phyloP scores from a whole-genome alignment of 2,888 invertebrate species.

The Ecliptopera silaceata region DNA sequence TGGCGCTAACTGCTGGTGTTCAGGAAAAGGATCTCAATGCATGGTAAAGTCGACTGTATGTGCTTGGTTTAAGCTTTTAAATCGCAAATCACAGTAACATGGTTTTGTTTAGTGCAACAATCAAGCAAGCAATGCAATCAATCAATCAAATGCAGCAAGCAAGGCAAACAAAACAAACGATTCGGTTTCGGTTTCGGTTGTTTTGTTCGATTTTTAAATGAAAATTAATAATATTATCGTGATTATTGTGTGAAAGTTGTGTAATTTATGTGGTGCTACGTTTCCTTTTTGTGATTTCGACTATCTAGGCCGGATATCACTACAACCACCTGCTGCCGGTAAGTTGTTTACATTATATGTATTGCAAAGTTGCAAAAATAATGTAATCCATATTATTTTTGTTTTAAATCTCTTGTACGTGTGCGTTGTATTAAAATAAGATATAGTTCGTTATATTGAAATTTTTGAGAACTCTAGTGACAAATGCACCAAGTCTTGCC shows the following conservation, averaged over 20 bases:
- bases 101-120: too few relatives aligned
- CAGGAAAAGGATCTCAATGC: too few relatives aligned
- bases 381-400: slow-evolving; percentile 27
- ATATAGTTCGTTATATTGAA: slow-evolving; percentile 11
- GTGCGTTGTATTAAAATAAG: slow-evolving; percentile 13
- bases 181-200: background rate
- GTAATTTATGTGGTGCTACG: slow-evolving; percentile 43
- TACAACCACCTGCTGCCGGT: slow-evolving; percentile 69
- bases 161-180: too few relatives aligned
- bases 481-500: background rate
- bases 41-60: too few relatives aligned
- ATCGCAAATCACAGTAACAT: too few relatives aligned
- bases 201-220: background rate
- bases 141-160: too few relatives aligned
- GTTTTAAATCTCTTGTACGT: slow-evolving; percentile 26
- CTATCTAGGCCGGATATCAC: slow-evolving; percentile 34
- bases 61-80: too few relatives aligned
- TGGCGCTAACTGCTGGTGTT: too few relatives aligned
- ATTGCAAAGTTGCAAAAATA: slow-evolving; percentile 14
- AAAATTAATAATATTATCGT: slow-evolving; percentile 26
- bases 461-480: background rate
- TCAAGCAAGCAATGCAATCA: too few relatives aligned
- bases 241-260: slow-evolving; percentile 32
- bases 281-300: slow-evolving; percentile 44
- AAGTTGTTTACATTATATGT: slow-evolving; percentile 43